Evolutionary conservation across 2,113 vertebrate genomes (phyloP).

Genomic region (Galeopterus variegatus): DNA sequence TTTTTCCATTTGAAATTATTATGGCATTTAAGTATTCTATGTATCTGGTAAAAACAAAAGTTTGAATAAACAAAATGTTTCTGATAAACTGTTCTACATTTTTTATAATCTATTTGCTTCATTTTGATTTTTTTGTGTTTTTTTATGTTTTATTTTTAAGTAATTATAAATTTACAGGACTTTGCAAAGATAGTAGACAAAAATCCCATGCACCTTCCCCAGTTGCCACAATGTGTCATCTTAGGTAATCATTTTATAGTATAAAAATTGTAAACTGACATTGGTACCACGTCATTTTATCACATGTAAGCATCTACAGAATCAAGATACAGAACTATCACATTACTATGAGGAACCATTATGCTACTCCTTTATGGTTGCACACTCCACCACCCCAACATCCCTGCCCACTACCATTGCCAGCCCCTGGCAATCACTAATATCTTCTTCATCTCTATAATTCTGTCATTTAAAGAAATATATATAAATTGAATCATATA

Average conservation of each 20-base stretch:
- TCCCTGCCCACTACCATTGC: background rate
- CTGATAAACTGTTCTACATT: background rate
- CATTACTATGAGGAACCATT: background rate
- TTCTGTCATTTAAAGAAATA: slow-evolving; percentile 43
- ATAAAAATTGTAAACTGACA: slow-evolving; percentile 32
- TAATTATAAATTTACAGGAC: background rate
- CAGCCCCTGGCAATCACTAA: background rate
- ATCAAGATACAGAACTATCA: background rate
- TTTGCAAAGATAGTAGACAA: background rate
- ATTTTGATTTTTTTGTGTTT: background rate
- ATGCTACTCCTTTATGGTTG: background rate
- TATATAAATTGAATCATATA: background rate
- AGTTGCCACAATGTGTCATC: background rate
- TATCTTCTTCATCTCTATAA: background rate
- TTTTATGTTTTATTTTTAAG: background rate
- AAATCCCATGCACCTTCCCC: background rate
- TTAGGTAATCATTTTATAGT: slow-evolving; percentile 6
- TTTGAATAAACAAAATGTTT: slow-evolving; percentile 27
- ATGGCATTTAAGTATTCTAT: background rate
- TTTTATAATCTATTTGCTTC: background rate
- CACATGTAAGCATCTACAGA: background rate
- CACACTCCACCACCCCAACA: background rate
- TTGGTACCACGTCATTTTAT: background rate
- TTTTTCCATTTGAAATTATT: slow-evolving; percentile 30
- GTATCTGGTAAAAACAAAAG: slow-evolving; percentile 13